Evolutionary conservation across 2,888 invertebrate genomes (phyloP).

Genomic region (Gortyna flavago): DNA sequence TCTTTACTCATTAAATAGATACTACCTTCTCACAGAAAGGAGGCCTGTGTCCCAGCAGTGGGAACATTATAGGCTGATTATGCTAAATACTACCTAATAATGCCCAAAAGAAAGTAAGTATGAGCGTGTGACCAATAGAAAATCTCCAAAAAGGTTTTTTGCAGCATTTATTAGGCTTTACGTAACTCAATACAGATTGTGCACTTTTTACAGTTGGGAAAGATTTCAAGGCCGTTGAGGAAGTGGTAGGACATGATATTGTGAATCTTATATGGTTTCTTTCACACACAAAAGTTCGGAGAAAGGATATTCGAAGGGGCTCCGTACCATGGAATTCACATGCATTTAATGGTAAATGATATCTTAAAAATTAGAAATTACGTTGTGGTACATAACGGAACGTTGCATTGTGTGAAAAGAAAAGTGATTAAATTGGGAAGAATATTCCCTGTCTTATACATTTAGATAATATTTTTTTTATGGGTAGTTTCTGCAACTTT

Average conservation of each 20-base stretch:
- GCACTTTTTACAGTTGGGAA: slow-evolving; percentile 67
- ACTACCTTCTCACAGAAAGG: no score
- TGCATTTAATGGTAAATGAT: not conserved
- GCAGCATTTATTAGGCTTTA: slow-evolving; percentile 80
- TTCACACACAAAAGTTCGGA: slow-evolving; percentile 64
- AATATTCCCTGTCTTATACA: no score
- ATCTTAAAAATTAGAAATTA: not conserved
- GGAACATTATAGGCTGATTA: no score
- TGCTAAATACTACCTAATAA: not conserved
- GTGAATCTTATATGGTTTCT: slow-evolving; percentile 75
- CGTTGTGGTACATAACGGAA: not conserved
- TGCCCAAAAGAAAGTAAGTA: not conserved
- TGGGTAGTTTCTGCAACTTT: not conserved
- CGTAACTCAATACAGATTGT: slow-evolving; percentile 71
- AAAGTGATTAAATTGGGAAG: not conserved
- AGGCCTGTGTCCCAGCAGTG: no score
- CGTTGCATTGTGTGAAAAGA: not conserved
- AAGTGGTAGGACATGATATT: slow-evolving; percentile 79
- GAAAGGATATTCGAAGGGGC: slow-evolving; percentile 37
- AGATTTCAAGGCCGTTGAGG: slow-evolving; percentile 76
- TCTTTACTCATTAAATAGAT: not conserved
- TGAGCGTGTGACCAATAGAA: slow-evolving; percentile 16
- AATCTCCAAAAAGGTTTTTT: slow-evolving; percentile 39
- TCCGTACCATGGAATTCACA: not conserved
- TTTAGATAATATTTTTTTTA: not conserved